Conservation (phyloP, 2,888 invertebrate genomes). For the Argyresthia albistria region DNA sequence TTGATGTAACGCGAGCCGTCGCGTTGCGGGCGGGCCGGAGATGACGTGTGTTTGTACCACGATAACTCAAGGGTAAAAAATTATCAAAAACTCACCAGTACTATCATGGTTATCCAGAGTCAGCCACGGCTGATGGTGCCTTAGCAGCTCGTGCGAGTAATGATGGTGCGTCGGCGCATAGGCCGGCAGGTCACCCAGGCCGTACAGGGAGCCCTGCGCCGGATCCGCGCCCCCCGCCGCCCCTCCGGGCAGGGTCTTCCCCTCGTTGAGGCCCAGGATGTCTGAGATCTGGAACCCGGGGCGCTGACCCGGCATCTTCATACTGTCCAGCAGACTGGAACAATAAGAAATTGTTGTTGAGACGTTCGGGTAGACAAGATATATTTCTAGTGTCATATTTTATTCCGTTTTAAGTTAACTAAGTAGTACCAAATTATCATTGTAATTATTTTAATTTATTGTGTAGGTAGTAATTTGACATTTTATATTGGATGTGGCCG, state of each 20-base stretch:
- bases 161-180: constrained; percentile 51
- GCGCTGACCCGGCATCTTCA: constrained; percentile 85
- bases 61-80: constrained; percentile 6
- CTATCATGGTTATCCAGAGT: constrained; percentile 54
- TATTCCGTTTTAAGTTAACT: no score
- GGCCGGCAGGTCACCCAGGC: constrained; percentile 46
- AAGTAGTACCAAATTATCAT: no score
- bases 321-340: constrained; percentile 83
- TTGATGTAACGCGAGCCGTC: no score
- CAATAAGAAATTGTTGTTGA: no score
- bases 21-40: no score
- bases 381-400: no score
- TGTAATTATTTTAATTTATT: no score
- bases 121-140: constrained; percentile 62
- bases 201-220: constrained; percentile 25
- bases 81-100: constrained; percentile 28
- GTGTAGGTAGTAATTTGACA: no score
- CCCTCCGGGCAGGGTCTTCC: constrained; percentile 46
- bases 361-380: no score
- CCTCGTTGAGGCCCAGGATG: constrained; percentile 90
- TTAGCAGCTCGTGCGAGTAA: constrained; percentile 51
- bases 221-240: constrained; percentile 17
- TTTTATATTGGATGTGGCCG: no score
- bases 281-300: constrained; percentile 94
- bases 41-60: no score